These are phyloP conservation scores for Tetramorium bicarinatum DNA, from an alignment of 2,888 invertebrate genomes.

Conservation along the genomic window DNA sequence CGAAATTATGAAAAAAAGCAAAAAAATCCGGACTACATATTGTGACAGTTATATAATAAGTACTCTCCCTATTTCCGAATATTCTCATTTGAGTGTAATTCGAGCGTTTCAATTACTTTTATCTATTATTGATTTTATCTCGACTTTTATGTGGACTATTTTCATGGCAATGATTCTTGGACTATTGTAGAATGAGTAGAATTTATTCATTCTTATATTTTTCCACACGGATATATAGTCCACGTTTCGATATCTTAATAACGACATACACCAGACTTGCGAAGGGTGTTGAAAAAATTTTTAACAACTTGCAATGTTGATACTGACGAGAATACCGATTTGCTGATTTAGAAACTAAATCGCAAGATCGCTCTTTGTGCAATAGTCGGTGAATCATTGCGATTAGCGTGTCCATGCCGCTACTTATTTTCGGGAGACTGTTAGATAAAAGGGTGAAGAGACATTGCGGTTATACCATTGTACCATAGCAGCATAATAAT, in stretches of 20 bases:
- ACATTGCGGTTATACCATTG: conserved; percentile 85
- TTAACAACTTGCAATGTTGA: conserved; percentile 40
- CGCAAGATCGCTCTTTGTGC: conserved; percentile 56
- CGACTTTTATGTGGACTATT: conserved; percentile 66
- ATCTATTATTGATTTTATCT: conserved; percentile 71
- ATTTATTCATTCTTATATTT: conserved; percentile 53
- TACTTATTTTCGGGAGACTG: conserved; percentile 75
- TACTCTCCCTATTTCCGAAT: conserved; percentile 73
- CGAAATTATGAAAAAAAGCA: conserved; percentile 43
- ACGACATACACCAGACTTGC: conserved; percentile 43
- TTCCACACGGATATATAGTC: conserved; percentile 11
- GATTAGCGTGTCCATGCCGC: conserved; percentile 66
- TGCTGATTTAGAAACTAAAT: conserved; percentile 50
- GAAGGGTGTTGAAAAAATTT: conserved; percentile 48
- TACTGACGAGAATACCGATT: conserved; percentile 36
- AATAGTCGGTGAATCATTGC: conserved; percentile 72
- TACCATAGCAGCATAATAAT: conserved; percentile 85
- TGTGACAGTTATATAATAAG: conserved; percentile 30
- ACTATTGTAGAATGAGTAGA: conserved; percentile 65
- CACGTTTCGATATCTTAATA: conserved; percentile 38
- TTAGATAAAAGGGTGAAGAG: conserved; percentile 79
- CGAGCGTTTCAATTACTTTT: conserved; percentile 63
- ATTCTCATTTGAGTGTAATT: conserved; percentile 68
- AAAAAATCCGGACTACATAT: conserved; percentile 15
- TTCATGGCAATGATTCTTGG: conserved; percentile 73